These are phyloP conservation scores for Catharus bicknelli DNA, from an alignment of 2,113 vertebrate genomes.

Conservation along the genomic window DNA sequence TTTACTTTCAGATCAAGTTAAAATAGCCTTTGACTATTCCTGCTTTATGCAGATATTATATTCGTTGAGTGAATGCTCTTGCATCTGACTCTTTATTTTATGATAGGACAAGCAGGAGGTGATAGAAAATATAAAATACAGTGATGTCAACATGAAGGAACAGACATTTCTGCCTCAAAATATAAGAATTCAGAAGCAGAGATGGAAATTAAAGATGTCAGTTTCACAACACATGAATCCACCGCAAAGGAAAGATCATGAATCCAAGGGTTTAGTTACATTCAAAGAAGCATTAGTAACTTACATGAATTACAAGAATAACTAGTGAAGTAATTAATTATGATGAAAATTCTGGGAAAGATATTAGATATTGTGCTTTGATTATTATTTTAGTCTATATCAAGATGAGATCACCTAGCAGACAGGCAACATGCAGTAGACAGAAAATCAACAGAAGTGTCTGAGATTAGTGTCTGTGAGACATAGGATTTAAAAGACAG, in stretches of 20 bases:
- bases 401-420: background rate
- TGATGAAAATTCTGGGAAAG: background rate
- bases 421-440: background rate
- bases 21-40: background rate
- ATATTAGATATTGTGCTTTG: background rate
- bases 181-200: background rate
- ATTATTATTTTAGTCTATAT: background rate
- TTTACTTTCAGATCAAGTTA: background rate
- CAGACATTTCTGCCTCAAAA: background rate
- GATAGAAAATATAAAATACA: background rate
- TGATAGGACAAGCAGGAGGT: background rate
- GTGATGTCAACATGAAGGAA: background rate
- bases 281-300: background rate
- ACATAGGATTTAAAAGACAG: background rate
- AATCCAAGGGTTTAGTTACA: background rate
- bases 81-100: background rate
- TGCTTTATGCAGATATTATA: background rate
- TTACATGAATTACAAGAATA: background rate
- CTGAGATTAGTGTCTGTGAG: background rate
- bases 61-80: background rate
- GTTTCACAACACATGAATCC: background rate
- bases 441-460: background rate
- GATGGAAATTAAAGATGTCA: background rate
- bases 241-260: background rate
- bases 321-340: background rate